A percentile compares a stretch with the other conserved stretches of the same genome.
Evolutionary conservation across 2,113 vertebrate genomes (phyloP).

Genomic region (Prolemur simus): DNA sequence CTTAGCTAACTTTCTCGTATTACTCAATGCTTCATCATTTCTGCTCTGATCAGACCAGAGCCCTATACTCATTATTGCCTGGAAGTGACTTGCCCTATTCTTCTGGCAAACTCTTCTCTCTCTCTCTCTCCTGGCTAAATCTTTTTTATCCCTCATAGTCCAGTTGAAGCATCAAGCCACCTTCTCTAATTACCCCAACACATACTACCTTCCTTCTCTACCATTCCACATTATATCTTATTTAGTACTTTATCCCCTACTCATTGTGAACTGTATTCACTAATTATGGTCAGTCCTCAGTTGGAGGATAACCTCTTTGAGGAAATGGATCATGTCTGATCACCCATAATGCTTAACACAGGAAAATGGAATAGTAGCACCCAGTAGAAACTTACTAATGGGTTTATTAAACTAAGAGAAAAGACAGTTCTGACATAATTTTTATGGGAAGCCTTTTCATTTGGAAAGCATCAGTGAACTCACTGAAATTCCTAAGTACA

Average conservation of each 20-base stretch:
- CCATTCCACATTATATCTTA: neutral
- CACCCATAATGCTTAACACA: neutral
- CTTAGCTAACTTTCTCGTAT: neutral
- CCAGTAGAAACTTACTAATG: neutral
- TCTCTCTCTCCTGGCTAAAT: neutral
- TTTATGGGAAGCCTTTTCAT: neutral
- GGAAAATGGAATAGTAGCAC: neutral
- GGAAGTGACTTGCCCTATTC: neutral
- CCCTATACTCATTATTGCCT: neutral
- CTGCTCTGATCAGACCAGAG: neutral
- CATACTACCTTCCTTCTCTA: neutral
- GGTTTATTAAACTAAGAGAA: slow-evolving; percentile 14
- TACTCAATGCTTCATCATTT: neutral
- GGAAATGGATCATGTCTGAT: neutral
- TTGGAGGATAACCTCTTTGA: neutral
- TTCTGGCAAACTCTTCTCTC: neutral
- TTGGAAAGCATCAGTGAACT: neutral
- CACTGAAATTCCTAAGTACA: slow-evolving; percentile 3
- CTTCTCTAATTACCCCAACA: neutral
- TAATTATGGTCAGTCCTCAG: neutral
- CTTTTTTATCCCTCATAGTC: neutral
- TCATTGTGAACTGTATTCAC: neutral
- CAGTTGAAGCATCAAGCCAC: neutral
- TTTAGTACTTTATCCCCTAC: neutral
- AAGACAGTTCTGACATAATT: neutral